Evolutionary conservation across 2,797 vertebrate species (phyloP), one percentile per base, ranked within the genome.

Genomic region (Danionella dracula): DNA sequence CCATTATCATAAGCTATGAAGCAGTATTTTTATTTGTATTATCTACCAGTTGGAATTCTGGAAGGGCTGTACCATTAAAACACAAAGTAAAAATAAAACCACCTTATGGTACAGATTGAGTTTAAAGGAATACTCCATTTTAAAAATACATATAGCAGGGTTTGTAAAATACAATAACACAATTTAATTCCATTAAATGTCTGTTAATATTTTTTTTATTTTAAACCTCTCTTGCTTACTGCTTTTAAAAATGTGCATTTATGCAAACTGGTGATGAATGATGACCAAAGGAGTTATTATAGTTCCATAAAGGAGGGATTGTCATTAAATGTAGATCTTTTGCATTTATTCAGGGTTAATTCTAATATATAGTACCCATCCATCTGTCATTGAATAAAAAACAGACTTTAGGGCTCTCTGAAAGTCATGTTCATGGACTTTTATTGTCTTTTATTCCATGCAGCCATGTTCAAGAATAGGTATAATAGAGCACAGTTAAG

Each of bases 291-390:
- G 27, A 63, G 41, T 76, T 74, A 51, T 41, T 71, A 63, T 38
- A 70, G 55, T 66, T 61, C 66, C 41, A 34, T 57, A 58, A 69
- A 76, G 62, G 68, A 56, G 41, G 66, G 23, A 59, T 41, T 53
- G 34, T 57, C 79, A 67, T 77, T 73, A 48, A 53, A 66, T 42
- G 29, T 64, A 59, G 62, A 75, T 78, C 17, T 66, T 72, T 58
- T 38, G 13, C 71, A 74, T 56, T 69, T 3, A 17, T 71, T 62
- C 51, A 40, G 65, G 70, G 53, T 54, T 61, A 64, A 66, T 64
- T 57, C 17, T 40, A 12, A 6, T 34, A 62, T 46, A 21, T 49
- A 48, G 55, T 70, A 27, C 41, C 5, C 2, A 31, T 55, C 27
- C 46, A 56, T 60, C 56, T 71, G 59, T 72, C 63, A 54, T 67